Conservation (phyloP, 2,113 vertebrate genomes). For the Perccottus glenii region DNA sequence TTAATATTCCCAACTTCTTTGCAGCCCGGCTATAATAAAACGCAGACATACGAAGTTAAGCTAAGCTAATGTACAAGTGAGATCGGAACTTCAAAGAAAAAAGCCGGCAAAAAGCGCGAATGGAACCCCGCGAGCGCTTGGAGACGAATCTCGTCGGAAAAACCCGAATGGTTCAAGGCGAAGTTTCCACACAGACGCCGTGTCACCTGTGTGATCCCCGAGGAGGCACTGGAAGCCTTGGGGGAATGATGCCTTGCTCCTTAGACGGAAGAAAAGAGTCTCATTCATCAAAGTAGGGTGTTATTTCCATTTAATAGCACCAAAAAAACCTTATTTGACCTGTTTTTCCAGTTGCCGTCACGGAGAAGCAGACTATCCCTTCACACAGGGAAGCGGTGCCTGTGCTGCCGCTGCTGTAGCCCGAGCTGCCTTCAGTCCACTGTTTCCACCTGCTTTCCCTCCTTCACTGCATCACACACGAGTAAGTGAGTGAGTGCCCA, state of each 20-base stretch:
- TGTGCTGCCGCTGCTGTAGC: slow-evolving; percentile 40
- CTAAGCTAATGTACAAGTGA: background rate
- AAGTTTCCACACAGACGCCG: slow-evolving; percentile 35
- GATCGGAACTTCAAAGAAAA: background rate
- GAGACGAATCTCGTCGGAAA: slow-evolving; percentile 4
- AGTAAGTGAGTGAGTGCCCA: background rate
- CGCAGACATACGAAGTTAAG: background rate
- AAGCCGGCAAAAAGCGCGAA: slow-evolving; percentile 23
- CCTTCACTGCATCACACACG: slow-evolving; percentile 18
- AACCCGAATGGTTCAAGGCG: slow-evolving; percentile 6
- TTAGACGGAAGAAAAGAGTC: background rate
- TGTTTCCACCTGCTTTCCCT: slow-evolving; percentile 27
- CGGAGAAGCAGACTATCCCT: slow-evolving; percentile 29
- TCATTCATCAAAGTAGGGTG: slow-evolving; percentile 22
- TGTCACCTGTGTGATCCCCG: slow-evolving; percentile 59
- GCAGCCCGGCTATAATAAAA: background rate
- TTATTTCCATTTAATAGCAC: slow-evolving; percentile 15
- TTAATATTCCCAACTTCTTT: slow-evolving; percentile 58
- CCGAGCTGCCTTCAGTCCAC: slow-evolving; percentile 42
- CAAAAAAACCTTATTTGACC: slow-evolving; percentile 4
- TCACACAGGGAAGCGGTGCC: slow-evolving; percentile 18
- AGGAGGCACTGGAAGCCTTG: slow-evolving; percentile 18
- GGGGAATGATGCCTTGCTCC: background rate
- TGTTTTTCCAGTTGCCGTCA: slow-evolving; percentile 40
- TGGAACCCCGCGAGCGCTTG: slow-evolving; percentile 4